phyloP scores from a whole-genome alignment of 2,888 invertebrate genomes.

The Coecobrya sp. region DNA sequence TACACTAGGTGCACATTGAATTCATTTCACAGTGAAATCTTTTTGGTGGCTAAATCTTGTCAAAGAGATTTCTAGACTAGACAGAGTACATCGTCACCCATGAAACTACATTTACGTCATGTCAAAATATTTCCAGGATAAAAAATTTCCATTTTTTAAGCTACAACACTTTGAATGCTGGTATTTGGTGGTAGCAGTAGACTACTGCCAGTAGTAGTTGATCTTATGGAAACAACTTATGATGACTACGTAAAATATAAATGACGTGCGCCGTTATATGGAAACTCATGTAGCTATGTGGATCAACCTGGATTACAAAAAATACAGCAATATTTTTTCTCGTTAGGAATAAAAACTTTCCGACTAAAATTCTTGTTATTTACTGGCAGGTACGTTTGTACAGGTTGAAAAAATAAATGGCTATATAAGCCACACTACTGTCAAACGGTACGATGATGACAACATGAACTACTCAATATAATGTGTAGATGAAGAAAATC shows the following conservation, averaged over 20 bases:
- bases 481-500: neutral
- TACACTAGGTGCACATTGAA: neutral
- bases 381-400: neutral
- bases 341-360: neutral
- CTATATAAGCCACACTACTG: neutral
- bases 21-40: constrained; percentile 24
- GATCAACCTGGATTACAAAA: neutral
- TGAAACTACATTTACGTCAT: constrained; percentile 64
- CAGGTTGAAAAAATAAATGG: neutral
- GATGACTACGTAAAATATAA: no score
- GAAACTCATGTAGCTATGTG: no score
- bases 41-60: constrained; percentile 14
- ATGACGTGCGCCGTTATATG: no score
- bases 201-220: no score
- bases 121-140: constrained; percentile 67
- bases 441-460: constrained; percentile 12
- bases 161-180: neutral
- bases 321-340: neutral
- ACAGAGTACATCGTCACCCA: constrained; percentile 70
- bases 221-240: no score
- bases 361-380: neutral
- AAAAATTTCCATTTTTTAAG: constrained; percentile 3
- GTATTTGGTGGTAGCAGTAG: no score
- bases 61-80: neutral
- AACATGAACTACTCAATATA: neutral